Conservation (phyloP, 92 coral and sea anemone genomes). For the Phenganax subtilis region DNA sequence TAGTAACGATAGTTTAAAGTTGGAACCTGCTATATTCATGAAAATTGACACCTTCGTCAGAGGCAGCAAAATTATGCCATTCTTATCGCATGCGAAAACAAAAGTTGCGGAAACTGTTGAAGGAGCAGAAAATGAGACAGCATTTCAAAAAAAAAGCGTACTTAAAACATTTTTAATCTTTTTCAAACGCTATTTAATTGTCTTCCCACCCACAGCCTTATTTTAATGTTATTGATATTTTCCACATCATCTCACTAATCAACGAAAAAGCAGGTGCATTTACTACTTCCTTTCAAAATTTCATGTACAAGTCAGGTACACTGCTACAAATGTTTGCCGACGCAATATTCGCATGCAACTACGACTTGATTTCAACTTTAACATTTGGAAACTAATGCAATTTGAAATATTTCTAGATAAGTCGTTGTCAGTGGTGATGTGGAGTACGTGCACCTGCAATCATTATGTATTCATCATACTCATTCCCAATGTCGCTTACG, state of each 20-base stretch:
- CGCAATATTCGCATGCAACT: not conserved
- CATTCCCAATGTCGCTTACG: slow-evolving; percentile 15
- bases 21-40: slow-evolving; percentile 28
- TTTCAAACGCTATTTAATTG: slow-evolving; percentile 5
- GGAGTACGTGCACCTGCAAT: not conserved
- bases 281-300: not conserved
- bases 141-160: not conserved
- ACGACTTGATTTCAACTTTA: not conserved
- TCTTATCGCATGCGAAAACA: not conserved
- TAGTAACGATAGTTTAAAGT: slow-evolving; percentile 11
- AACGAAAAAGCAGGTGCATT: slow-evolving; percentile 21
- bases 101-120: not conserved
- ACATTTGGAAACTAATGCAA: not conserved
- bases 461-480: not conserved
- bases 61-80: not conserved
- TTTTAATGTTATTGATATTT: slow-evolving; percentile 38
- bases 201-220: slow-evolving; percentile 4
- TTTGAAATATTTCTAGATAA: not conserved
- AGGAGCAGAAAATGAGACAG: not conserved
- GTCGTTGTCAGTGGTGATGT: not conserved
- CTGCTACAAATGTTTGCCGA: not conserved
- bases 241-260: slow-evolving; percentile 23
- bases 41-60: slow-evolving; percentile 19
- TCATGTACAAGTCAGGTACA: not conserved
- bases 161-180: not conserved